Conservation (phyloP, 2,888 invertebrate species). For the Paralinhomoeus sp. region DNA sequence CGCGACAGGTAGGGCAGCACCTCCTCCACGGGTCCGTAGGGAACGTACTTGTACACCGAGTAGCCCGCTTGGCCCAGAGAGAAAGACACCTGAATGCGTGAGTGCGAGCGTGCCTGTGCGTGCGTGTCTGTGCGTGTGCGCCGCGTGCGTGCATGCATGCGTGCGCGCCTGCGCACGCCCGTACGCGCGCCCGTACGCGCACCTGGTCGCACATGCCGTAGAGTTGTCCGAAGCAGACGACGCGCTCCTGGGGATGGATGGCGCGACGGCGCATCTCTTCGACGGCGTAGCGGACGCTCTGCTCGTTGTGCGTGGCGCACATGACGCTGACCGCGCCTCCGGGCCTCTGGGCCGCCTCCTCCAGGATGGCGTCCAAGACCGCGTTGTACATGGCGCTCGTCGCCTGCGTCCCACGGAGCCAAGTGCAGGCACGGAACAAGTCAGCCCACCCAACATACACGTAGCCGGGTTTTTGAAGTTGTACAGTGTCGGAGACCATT, state of each 20-base stretch:
- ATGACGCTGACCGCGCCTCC: constrained; percentile 42
- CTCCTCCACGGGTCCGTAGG: constrained; percentile 91
- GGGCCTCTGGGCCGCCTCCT: constrained; percentile 14
- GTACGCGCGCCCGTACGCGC: too few relatives aligned
- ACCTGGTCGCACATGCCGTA: constrained; percentile 99
- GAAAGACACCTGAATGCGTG: constrained; percentile 21
- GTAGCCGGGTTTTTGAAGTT: too few relatives aligned
- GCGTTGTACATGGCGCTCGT: constrained; percentile 81
- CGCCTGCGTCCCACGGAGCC: constrained; percentile 30
- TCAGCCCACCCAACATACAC: too few relatives aligned
- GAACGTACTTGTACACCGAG: constrained; percentile 96
- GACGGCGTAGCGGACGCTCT: constrained; percentile 83
- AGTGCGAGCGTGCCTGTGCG: too few relatives aligned
- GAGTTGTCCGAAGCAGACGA: constrained; percentile 94
- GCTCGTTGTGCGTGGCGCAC: constrained; percentile 97
- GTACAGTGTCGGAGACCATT: too few relatives aligned
- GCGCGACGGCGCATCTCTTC: constrained; percentile 75
- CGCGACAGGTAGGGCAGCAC: constrained; percentile 90
- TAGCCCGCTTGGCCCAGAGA: constrained; percentile 79
- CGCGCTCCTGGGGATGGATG: constrained; percentile 69
- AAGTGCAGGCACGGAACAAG: too few relatives aligned
- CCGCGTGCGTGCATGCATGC: too few relatives aligned
- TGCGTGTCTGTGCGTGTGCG: too few relatives aligned
- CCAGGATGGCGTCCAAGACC: constrained; percentile 43
- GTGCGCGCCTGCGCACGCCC: too few relatives aligned